Evolutionary conservation across 2,888 invertebrate genomes (phyloP).

Genomic region (Prenolepis imparis): DNA sequence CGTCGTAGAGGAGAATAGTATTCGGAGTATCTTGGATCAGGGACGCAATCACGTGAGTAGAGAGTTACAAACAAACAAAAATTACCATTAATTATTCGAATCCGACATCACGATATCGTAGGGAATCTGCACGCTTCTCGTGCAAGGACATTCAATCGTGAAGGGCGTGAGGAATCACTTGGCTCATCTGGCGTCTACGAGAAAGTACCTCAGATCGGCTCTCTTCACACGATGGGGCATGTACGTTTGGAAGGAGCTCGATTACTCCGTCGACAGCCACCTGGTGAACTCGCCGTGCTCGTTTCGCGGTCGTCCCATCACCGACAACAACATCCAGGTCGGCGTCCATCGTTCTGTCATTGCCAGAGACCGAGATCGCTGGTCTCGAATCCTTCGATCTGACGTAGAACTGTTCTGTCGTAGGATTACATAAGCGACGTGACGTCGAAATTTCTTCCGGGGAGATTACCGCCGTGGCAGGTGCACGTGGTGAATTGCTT

Average conservation of each 20-base stretch:
- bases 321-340: slow-evolving; percentile 92
- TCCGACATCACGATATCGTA: slow-evolving; percentile 47
- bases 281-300: slow-evolving; percentile 89
- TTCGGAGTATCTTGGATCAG: slow-evolving; percentile 82
- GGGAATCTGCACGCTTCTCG: slow-evolving; percentile 83
- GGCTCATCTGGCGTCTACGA: slow-evolving; percentile 76
- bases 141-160: slow-evolving; percentile 80
- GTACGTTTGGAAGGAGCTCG: slow-evolving; percentile 91
- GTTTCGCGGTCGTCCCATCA: slow-evolving; percentile 91
- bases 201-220: slow-evolving; percentile 89
- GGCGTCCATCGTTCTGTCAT: neutral
- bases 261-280: slow-evolving; percentile 90
- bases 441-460: slow-evolving; percentile 92
- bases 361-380: neutral
- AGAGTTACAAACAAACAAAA: neutral
- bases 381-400: neutral
- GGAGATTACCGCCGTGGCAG: slow-evolving; percentile 93
- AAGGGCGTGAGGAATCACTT: slow-evolving; percentile 80
- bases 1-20: slow-evolving; percentile 80
- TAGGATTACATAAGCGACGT: slow-evolving; percentile 93
- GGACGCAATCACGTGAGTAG: slow-evolving; percentile 82
- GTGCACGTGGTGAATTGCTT: slow-evolving; percentile 89
- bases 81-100: neutral
- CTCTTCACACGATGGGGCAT: slow-evolving; percentile 92
- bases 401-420: slow-evolving; percentile 70